Conservation (phyloP, 2,888 invertebrate genomes). For the Microchrysa polita region DNA sequence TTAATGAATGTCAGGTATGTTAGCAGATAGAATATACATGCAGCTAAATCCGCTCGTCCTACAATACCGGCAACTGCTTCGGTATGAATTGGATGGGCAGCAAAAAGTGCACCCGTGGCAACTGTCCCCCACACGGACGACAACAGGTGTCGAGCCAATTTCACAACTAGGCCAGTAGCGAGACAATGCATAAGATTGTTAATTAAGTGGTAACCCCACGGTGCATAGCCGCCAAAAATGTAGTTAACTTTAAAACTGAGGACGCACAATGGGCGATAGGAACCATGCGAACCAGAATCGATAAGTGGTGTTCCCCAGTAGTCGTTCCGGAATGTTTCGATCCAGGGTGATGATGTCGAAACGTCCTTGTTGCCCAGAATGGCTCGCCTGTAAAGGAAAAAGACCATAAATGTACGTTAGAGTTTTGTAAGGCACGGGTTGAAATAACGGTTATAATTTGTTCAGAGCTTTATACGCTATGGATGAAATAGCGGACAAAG, state of each 20-base stretch:
- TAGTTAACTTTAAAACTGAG: conserved; percentile 88
- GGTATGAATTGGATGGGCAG: conserved; percentile 95
- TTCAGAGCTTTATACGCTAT: no score
- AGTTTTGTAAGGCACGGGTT: no score
- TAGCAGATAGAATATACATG: conserved; percentile 89
- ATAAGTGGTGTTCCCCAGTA: conserved; percentile 97
- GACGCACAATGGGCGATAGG: conserved; percentile 92
- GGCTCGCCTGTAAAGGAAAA: conserved; percentile 82
- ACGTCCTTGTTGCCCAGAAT: conserved; percentile 95
- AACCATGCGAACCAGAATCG: conserved; percentile 95
- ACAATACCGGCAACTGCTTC: conserved; percentile 97
- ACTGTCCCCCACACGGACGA: conserved; percentile 75
- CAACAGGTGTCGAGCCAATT: conserved; percentile 76
- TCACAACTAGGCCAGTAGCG: conserved; percentile 84
- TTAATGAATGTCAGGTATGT: conserved; percentile 87
- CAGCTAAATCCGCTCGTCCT: conserved; percentile 92
- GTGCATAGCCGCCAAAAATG: conserved; percentile 78
- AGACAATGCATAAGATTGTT: conserved; percentile 87
- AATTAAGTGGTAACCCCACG: conserved; percentile 85
- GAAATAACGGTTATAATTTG: no score
- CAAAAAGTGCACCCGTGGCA: conserved; percentile 87
- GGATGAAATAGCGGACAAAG: no score
- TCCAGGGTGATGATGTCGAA: conserved; percentile 83
- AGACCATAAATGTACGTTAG: no score
- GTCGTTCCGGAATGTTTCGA: conserved; percentile 87